These are phyloP conservation scores for Rhodinocichla rosea DNA, from an alignment of 2,113 vertebrate species.

Conservation along the genomic window DNA sequence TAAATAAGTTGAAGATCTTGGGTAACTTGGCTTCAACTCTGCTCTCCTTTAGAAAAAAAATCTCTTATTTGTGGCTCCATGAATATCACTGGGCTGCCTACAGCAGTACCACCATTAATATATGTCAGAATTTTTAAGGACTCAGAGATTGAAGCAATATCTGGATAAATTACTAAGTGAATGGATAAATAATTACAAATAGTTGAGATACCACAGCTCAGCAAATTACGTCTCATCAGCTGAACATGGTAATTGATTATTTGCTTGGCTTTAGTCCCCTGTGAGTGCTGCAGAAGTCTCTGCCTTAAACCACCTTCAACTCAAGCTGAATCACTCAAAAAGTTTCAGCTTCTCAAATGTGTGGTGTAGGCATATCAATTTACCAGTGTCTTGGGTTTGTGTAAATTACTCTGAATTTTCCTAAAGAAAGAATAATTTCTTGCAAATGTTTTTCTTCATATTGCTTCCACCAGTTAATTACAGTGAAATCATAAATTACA, in stretches of 20 bases:
- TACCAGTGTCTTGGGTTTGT: not conserved
- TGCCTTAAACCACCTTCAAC: not conserved
- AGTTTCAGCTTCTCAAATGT: not conserved
- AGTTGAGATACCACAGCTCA: not conserved
- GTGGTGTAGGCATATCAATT: not conserved
- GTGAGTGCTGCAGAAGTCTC: not conserved
- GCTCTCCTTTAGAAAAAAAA: not conserved
- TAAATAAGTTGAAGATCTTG: slow-evolving; percentile 2
- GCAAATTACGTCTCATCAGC: not conserved
- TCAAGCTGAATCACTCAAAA: not conserved
- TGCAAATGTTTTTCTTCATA: not conserved
- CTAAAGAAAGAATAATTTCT: not conserved
- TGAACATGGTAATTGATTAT: not conserved
- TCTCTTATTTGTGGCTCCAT: not conserved
- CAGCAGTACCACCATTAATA: slow-evolving; percentile 2
- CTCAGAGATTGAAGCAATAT: not conserved
- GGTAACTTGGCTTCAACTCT: not conserved
- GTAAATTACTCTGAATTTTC: not conserved
- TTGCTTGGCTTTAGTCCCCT: not conserved
- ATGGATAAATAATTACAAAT: not conserved
- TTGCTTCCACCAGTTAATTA: not conserved
- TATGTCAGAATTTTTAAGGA: not conserved
- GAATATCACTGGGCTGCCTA: slow-evolving; percentile 6
- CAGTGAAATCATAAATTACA: not conserved
- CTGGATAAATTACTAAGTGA: not conserved